Conservation (phyloP, 2,888 invertebrate species). For the Agrypnus murinus region DNA sequence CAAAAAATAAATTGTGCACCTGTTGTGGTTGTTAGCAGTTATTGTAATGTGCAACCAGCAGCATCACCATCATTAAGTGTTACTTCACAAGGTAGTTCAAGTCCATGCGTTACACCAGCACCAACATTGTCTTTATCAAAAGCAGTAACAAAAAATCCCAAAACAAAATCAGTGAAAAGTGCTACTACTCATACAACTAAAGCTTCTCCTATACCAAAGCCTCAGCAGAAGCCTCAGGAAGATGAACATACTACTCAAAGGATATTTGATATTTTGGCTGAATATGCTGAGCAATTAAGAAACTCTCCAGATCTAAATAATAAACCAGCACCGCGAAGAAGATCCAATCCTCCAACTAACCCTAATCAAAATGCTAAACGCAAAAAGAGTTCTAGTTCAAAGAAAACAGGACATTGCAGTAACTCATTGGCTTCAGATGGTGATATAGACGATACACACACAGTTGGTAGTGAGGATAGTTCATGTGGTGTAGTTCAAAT, state of each 20-base stretch:
- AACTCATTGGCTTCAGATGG: slow-evolving; percentile 65
- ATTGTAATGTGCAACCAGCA: slow-evolving; percentile 72
- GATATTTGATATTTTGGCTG: slow-evolving; percentile 85
- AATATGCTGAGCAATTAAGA: slow-evolving; percentile 86
- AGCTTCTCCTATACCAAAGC: slow-evolving; percentile 79
- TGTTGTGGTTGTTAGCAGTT: slow-evolving; percentile 76
- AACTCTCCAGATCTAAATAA: slow-evolving; percentile 87
- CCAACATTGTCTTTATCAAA: slow-evolving; percentile 69
- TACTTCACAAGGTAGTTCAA: slow-evolving; percentile 75
- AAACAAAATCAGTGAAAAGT: slow-evolving; percentile 75
- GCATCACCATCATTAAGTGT: slow-evolving; percentile 75
- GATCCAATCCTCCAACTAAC: slow-evolving; percentile 83
- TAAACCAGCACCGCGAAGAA: slow-evolving; percentile 85
- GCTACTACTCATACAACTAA: slow-evolving; percentile 77
- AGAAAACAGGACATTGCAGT: slow-evolving; percentile 72
- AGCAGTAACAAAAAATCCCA: slow-evolving; percentile 68
- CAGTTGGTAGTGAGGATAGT: slow-evolving; percentile 85
- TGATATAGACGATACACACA: slow-evolving; percentile 79
- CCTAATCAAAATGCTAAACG: slow-evolving; percentile 82
- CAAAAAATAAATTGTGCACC: slow-evolving; percentile 71
- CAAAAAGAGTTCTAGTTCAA: slow-evolving; percentile 78
- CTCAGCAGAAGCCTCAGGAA: slow-evolving; percentile 84
- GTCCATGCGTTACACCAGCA: slow-evolving; percentile 75
- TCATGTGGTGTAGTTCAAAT: slow-evolving; percentile 80
- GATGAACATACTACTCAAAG: slow-evolving; percentile 88